A percentile compares a stretch with the other conserved stretches of the same genome.
Conservation (phyloP, 2,113 vertebrate species). For the Phrynosoma blainvillii region DNA sequence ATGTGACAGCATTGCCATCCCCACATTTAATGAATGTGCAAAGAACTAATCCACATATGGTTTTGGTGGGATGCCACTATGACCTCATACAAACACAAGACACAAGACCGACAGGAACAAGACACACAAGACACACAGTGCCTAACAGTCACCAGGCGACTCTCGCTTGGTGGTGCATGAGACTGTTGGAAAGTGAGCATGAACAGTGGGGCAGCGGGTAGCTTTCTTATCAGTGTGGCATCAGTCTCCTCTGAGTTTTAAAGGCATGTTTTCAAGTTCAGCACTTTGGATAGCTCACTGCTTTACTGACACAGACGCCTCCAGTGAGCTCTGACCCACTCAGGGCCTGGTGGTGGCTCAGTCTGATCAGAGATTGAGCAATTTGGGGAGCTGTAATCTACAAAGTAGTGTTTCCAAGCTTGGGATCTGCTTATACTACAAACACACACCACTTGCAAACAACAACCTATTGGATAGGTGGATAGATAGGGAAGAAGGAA, state of each 20-base stretch:
- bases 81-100: background rate
- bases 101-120: background rate
- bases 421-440: background rate
- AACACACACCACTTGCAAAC: background rate
- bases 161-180: background rate
- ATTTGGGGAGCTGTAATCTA: background rate
- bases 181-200: background rate
- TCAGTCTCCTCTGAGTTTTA: too few species aligned
- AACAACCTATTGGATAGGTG: too few species aligned
- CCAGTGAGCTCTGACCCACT: too few species aligned
- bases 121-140: background rate
- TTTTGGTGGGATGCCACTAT: background rate
- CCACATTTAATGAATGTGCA: background rate
- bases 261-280: too few species aligned
- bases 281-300: too few species aligned
- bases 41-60: background rate
- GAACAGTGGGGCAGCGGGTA: too few species aligned
- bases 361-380: background rate
- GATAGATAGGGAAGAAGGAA: background rate
- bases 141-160: background rate
- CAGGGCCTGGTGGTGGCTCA: too few species aligned
- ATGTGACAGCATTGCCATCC: background rate
- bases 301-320: too few species aligned
- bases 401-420: too few species aligned
- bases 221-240: too few species aligned